A percentile compares a stretch with the other conserved stretches of the same genome.
phyloP scores from a whole-genome alignment of 2,888 invertebrate species.

The Folsomia manolachei region DNA sequence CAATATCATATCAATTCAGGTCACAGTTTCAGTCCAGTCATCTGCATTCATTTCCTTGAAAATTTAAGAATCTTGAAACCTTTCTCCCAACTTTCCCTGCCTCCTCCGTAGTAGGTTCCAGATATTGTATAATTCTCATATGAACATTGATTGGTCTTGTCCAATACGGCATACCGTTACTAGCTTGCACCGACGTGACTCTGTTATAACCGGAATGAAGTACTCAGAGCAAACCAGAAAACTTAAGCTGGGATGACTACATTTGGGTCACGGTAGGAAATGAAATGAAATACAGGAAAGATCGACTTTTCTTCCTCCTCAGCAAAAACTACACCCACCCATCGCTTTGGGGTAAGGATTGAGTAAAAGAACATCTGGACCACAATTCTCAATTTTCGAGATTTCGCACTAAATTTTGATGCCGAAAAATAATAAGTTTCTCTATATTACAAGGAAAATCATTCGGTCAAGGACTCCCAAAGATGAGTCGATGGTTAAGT shows the following conservation, averaged over 20 bases:
- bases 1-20: no score
- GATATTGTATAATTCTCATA: neutral
- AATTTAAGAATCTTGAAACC: neutral
- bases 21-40: no score
- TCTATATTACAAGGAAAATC: neutral
- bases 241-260: neutral
- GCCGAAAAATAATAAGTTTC: slow-evolving; percentile 8
- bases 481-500: no score
- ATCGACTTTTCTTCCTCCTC: no score
- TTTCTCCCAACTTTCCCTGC: no score
- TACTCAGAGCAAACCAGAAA: neutral
- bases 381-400: slow-evolving; percentile 17
- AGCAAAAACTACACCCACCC: neutral
- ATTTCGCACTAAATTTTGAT: neutral
- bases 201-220: no score
- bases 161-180: neutral
- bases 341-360: neutral
- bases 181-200: neutral
- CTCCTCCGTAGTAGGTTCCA: no score
- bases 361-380: slow-evolving; percentile 17
- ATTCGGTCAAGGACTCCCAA: neutral
- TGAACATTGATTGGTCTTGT: neutral
- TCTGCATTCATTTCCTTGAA: neutral
- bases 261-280: neutral
- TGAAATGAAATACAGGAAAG: no score